Conservation (phyloP, 2,888 invertebrate genomes). For the Proisotoma minuta region DNA sequence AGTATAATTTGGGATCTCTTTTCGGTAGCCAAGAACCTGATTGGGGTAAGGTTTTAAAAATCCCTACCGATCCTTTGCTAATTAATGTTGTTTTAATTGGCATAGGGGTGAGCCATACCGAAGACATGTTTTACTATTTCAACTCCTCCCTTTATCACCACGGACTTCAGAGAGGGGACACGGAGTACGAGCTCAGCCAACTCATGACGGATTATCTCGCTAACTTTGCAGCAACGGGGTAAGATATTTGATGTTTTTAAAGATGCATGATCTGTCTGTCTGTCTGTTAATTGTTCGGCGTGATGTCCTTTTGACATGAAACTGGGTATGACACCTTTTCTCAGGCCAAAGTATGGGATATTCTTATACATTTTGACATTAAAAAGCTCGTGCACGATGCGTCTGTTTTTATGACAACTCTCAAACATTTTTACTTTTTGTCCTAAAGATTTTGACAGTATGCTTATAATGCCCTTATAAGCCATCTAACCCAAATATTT, state of each 20-base stretch:
- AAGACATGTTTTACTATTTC: conserved; percentile 31
- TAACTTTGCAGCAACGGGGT: conserved; percentile 33
- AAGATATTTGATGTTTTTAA: not conserved
- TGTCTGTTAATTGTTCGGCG: not conserved
- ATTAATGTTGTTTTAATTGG: not conserved
- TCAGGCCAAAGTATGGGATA: not conserved
- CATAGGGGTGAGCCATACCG: conserved; percentile 17
- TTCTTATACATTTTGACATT: no score
- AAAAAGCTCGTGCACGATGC: no score
- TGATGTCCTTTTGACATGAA: no score
- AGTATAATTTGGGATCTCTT: conserved; percentile 34
- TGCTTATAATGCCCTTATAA: no score
- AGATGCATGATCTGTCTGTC: no score
- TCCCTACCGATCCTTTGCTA: not conserved
- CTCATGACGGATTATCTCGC: conserved; percentile 30
- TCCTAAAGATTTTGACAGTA: no score
- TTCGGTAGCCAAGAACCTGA: conserved; percentile 37
- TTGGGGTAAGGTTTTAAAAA: conserved; percentile 25
- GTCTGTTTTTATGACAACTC: no score
- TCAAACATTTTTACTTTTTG: no score
- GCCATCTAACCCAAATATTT: not conserved
- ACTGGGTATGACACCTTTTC: no score
- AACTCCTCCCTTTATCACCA: conserved; percentile 37
- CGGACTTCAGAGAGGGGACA: conserved; percentile 31
- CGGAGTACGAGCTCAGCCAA: conserved; percentile 25